Evolutionary conservation across 2,888 invertebrate species (phyloP), one percentile per base, ranked within the genome.

Genomic region (Arenicola marina): DNA sequence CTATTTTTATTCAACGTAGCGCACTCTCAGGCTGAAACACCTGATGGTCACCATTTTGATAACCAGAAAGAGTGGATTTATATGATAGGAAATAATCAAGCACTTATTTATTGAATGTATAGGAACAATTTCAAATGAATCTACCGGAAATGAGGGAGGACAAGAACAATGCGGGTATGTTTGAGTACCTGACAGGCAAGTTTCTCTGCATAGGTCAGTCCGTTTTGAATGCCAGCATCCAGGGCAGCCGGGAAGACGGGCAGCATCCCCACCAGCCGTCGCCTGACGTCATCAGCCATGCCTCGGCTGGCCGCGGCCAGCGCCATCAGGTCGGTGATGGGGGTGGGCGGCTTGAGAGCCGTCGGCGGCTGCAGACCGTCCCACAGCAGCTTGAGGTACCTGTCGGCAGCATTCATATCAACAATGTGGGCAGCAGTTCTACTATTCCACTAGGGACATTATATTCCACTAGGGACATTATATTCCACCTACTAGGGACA

Each of bases 291-390:
- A 75, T 89, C 88, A 0, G 89, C 87, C 44, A 91, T 80, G 70
- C 88, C 87, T 72, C 87, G 83, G 78, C 88, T 89, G 0, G 87
- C 86, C 45, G 87, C 85, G 2, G 88, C 83, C 72, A 91, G 81
- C 73, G 90, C 90, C 43, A 90, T 77, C 61, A 90, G 86, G 79
- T 78, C 78, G n/a, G 79, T 72, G 4, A 72, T 67, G 53, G 73
- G 65, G 1, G 66, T 59, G 15, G 63, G 53, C 3, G 72, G 67
- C 24, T 68, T 65, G 31, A 75, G 70, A 31, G 74, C 67, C 53
- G 77, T 75, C 15, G 76, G 68, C 80, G 75, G 87, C 81, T 83
- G 88, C 85, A 87, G 86, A 61, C 85, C 86, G 67, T 85, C 85
- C 57, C 85, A 80, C 31, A 87, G 77, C 46, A 85, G 80, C 66